Percentiles rank a stretch among this genome's conserved stretches.
phyloP scores from a whole-genome alignment of 2,113 vertebrate genomes.

The Plecotus auritus region DNA sequence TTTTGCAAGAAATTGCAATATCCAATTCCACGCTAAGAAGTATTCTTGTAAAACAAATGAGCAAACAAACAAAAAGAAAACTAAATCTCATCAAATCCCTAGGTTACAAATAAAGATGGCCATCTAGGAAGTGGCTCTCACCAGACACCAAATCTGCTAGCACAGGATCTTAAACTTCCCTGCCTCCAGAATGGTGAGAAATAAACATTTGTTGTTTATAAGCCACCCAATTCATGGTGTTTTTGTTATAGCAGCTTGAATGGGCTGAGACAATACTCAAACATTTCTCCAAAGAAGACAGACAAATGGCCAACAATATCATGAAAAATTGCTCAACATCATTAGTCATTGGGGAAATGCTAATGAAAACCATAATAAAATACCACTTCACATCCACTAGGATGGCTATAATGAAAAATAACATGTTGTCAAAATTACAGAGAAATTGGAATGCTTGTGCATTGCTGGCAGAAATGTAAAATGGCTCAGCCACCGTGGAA shows the following conservation, averaged over 20 bases:
- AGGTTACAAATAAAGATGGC: neutral
- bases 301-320: neutral
- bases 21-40: neutral
- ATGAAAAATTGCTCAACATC: slow-evolving; percentile 4
- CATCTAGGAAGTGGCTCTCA: neutral
- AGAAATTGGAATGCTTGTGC: neutral
- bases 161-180: neutral
- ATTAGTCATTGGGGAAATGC: slow-evolving; percentile 8
- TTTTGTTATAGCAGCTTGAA: neutral
- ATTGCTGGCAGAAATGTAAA: neutral
- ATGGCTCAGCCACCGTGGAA: neutral
- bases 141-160: neutral
- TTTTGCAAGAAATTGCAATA: neutral
- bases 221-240: neutral
- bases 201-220: neutral
- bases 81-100: neutral
- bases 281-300: neutral
- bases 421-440: neutral
- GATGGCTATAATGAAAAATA: neutral
- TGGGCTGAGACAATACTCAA: neutral
- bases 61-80: neutral
- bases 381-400: neutral
- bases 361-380: slow-evolving; percentile 12
- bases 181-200: neutral
- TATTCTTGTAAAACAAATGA: neutral